Base-by-base conservation (phyloP, 2,113 vertebrate genomes). In the Ovis canadensis region DNA sequence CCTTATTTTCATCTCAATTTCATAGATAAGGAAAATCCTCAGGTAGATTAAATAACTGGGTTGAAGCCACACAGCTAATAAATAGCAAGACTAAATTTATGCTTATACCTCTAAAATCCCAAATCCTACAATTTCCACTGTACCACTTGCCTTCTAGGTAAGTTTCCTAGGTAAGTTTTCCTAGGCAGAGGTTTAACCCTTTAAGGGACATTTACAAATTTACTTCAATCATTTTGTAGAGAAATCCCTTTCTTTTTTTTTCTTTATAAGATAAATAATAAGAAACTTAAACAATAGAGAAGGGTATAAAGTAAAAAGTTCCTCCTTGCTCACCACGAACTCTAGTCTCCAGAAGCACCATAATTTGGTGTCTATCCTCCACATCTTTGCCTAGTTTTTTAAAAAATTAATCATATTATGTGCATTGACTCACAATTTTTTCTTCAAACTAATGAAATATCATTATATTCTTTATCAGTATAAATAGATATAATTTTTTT, bases 1-100 rank as follows among this genome's bases (percentile, higher is more conserved):
- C 59, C 62, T 87, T 86, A 67, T 86, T 81, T 43, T 90, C 74
- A 57, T 55, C 27, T 92, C 36, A 60, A 6, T 90, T 93, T 94
- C 57, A 85, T 52, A 92, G n/a, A 50, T 90, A 31, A 88, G 43
- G 27, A 95, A 89, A 98, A 84, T 77, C 31, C 90, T 92, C 84
- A 81, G 36, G 74, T 52, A 91, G 33, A 52, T 81, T 27, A 91
- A 83, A 10, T 92, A 77, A 90, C 9, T 45, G 67, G 29, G 2
- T 29, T 77, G 92, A 78, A 50, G 48, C 29, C 77, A 95, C 29
- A 15, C 8, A 50, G 81, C 48, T 71, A 74, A 40, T 60, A 91
- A 92, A 60, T 19, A 40, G 64, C 40, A 96, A 90, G 74, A 1
- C 14, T 71, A 25, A 19, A 82, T 90, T 95, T 93, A 83, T 78